Evolutionary conservation across 2,888 invertebrate species (phyloP).

Genomic region (Lochmaea capreae): DNA sequence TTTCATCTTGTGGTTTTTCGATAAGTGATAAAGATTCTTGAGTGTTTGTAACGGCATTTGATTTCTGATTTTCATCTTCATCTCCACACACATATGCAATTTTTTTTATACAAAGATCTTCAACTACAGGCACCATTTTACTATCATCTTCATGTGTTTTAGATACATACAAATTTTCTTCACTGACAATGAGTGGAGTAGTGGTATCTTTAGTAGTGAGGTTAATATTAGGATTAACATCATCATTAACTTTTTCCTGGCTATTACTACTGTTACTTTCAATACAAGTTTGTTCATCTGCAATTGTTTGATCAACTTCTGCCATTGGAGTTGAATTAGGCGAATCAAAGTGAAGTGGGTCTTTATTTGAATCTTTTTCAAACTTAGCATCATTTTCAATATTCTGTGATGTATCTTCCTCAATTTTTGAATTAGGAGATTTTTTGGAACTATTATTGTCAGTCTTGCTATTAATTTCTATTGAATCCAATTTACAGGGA

Average conservation of each 20-base stretch:
- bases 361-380: constrained; percentile 52
- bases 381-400: constrained; percentile 23
- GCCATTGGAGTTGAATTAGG: constrained; percentile 54
- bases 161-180: constrained; percentile 14
- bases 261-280: neutral
- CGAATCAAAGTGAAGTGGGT: constrained; percentile 67
- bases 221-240: neutral
- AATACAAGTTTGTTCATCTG: constrained; percentile 13
- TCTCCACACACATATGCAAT: constrained; percentile 48
- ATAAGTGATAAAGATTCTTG: too few species aligned
- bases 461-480: constrained; percentile 55
- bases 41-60: too few species aligned
- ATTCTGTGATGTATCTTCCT: constrained; percentile 7
- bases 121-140: constrained; percentile 38
- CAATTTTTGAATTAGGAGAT: constrained; percentile 40
- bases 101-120: constrained; percentile 49
- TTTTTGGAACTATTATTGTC: constrained; percentile 49
- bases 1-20: too few species aligned
- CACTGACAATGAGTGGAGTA: neutral
- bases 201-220: neutral
- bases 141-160: constrained; percentile 24
- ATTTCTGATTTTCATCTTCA: constrained; percentile 17
- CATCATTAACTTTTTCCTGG: constrained; percentile 19
- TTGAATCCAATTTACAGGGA: constrained; percentile 56
- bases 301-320: constrained; percentile 46